Evolutionary conservation across 1,140 invertebrate species (phyloP).

Genomic region (Spodoptera litura): DNA sequence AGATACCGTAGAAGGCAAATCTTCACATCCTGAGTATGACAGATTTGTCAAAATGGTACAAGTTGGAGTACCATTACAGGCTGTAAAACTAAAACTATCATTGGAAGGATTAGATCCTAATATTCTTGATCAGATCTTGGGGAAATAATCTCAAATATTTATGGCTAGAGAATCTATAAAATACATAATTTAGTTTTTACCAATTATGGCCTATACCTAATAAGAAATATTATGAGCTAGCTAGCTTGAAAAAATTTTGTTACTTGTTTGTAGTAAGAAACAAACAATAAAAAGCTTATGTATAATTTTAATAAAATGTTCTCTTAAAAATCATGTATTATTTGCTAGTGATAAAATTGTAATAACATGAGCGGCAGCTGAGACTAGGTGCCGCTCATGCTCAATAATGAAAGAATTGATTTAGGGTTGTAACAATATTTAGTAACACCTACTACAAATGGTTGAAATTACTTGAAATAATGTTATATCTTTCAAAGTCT

Average conservation of each 20-base stretch:
- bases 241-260: too few species aligned
- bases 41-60: constrained; percentile 96
- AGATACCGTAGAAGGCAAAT: constrained; percentile 45
- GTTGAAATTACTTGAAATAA: too few species aligned
- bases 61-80: constrained; percentile 92
- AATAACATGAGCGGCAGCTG: too few species aligned
- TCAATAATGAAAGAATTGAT: too few species aligned
- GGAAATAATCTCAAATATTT: constrained; percentile 46
- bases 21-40: constrained; percentile 89
- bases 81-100: constrained; percentile 93
- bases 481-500: too few species aligned
- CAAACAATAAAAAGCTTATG: background rate
- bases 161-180: background rate
- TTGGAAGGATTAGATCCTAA: constrained; percentile 93
- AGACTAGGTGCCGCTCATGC: too few species aligned
- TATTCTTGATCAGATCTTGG: constrained; percentile 90
- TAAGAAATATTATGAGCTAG: too few species aligned
- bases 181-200: background rate
- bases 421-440: too few species aligned
- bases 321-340: background rate
- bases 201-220: background rate
- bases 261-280: background rate
- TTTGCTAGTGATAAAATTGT: background rate
- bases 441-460: too few species aligned
- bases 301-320: constrained; percentile 25